A percentile compares a stretch with the other conserved stretches of the same genome.
These are phyloP conservation scores for Emydocephalus ijimae DNA, from an alignment of 2,113 vertebrate genomes.

Conservation along the genomic window DNA sequence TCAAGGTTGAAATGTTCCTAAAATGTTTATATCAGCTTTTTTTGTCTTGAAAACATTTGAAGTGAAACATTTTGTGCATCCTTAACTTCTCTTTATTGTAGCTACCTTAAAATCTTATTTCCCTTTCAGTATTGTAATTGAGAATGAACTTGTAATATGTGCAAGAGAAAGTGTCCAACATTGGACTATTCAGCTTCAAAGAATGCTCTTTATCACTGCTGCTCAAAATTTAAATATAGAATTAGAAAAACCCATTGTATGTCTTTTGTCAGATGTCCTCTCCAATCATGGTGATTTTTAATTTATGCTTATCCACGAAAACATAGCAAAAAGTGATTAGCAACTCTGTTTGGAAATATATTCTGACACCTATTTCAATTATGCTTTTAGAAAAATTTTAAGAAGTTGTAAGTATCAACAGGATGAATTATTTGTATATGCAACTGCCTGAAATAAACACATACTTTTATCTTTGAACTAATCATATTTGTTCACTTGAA, in stretches of 20 bases:
- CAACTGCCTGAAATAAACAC: not conserved
- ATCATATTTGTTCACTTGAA: not conserved
- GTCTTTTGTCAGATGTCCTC: not conserved
- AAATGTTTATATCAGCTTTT: not conserved
- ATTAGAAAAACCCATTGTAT: not conserved
- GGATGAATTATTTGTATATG: not conserved
- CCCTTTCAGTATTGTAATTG: not conserved
- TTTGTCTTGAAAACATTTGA: not conserved
- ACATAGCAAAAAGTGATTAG: not conserved
- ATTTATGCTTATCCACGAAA: not conserved
- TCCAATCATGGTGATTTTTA: not conserved
- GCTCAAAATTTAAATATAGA: not conserved
- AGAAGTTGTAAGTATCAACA: not conserved
- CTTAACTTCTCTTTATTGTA: not conserved
- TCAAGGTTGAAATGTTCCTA: not conserved
- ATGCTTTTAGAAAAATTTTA: not conserved
- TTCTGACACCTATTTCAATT: not conserved
- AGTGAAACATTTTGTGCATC: not conserved
- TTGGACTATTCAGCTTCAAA: not conserved
- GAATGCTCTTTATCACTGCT: constrained; percentile 13
- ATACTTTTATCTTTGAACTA: not conserved
- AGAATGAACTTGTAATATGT: not conserved
- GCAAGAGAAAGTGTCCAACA: not conserved
- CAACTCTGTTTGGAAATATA: not conserved
- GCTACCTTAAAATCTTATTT: not conserved